Evolutionary conservation across 2,888 invertebrate genomes (phyloP), one percentile per base, ranked within the genome.

Genomic region (Aphidoletes aphidimyza): DNA sequence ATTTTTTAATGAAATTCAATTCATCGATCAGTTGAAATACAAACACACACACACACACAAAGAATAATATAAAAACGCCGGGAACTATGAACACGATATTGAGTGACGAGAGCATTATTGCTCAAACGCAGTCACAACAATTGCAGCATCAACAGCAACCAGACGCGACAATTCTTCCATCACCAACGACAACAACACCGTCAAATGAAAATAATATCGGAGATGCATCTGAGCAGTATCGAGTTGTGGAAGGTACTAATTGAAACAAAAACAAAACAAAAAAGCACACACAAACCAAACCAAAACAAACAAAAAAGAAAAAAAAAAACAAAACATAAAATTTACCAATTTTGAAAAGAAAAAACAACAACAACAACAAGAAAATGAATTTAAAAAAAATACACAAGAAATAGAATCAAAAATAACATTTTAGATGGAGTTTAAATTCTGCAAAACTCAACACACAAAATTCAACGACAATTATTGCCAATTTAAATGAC

Each of bases 161-260:
- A 37, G 81, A 81, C 37, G 81, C 81, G 37, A 37, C 37, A 37
- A 37, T 37, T 36, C 37, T 81, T 37, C 37, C 81, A n/a, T 81
- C 81, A 37, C 37, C 81, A 37, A 37, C n/a, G 36, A 81, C 81
- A 81, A 81, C 81, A 81, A 81, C 36, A 37, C 81, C 81, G n/a
- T 81, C 37, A n/a, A 81, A 81, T 81, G 81, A 81, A n/a, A 81
- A 81, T 81, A 81, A 81, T 37, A 81, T n/a, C 22, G 81, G 36
- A 37, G 81, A 81, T 19, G 3, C 81, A 36, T 36, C 81, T 37
- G 81, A 81, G 36, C 36, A 81, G 36, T 81, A 81, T 81, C 81
- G 81, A 81, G 37, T 81, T 81, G 81, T 81, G 81, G 81, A 81
- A 81, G 81, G 81, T 81, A 81, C 69, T 69, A 69, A 30, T 69